Evolutionary conservation across 2,888 invertebrate genomes (phyloP).

Genomic region (Pediacus dermestoides): DNA sequence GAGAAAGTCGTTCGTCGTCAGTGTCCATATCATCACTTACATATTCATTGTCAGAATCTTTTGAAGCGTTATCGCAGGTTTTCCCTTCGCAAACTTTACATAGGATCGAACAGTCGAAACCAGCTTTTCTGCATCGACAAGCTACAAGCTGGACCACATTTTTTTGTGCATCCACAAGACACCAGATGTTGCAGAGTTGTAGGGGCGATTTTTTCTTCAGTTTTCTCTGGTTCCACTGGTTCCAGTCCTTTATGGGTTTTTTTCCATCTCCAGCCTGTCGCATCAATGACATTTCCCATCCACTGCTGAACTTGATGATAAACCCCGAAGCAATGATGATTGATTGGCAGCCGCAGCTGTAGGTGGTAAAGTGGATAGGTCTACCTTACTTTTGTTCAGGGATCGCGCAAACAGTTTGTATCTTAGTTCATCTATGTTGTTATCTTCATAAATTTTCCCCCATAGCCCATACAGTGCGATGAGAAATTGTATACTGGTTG

Average conservation of each 20-base stretch:
- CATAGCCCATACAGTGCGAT: no score
- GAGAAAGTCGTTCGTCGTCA: no score
- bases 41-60: slow-evolving; percentile 4
- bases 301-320: slow-evolving; percentile 4
- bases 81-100: slow-evolving; percentile 1
- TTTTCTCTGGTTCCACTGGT: no score
- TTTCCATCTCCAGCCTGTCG: slow-evolving; percentile 1
- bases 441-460: no score
- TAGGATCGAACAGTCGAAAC: slow-evolving; percentile 3
- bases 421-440: no score
- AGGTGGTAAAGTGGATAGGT: no score
- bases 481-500: no score
- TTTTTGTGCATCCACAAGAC: neutral
- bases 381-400: no score
- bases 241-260: neutral
- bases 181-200: neutral
- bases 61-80: slow-evolving; percentile 5
- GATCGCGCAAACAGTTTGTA: no score
- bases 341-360: no score
- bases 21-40: no score
- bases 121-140: slow-evolving; percentile 3
- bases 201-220: neutral
- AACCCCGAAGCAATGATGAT: neutral
- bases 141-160: neutral
- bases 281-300: neutral